Percentiles rank a stretch among this genome's conserved stretches.
phyloP scores from a whole-genome alignment of 2,888 invertebrate species.

The Melanotus villosus region DNA sequence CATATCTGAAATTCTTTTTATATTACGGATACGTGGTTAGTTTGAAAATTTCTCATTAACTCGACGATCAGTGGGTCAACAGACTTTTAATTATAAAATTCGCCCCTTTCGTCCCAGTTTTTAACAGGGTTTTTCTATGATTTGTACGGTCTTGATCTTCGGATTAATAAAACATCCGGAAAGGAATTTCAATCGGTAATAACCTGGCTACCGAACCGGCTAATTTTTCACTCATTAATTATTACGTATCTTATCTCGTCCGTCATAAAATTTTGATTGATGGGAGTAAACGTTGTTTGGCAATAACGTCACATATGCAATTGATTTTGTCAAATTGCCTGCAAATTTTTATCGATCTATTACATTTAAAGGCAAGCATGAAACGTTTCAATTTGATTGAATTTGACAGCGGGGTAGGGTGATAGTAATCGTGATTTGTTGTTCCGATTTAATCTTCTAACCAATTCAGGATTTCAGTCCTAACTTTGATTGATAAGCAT shows the following conservation, averaged over 20 bases:
- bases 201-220: too few relatives aligned
- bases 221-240: slow-evolving; percentile 6
- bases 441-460: slow-evolving; percentile 40
- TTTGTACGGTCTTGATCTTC: background rate
- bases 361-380: slow-evolving; percentile 22
- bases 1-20: slow-evolving; percentile 48
- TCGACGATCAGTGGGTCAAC: slow-evolving; percentile 37
- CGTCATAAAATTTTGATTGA: slow-evolving; percentile 12
- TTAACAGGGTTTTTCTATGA: too few relatives aligned
- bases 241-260: slow-evolving; percentile 19
- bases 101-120: background rate
- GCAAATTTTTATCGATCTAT: slow-evolving; percentile 28
- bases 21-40: slow-evolving; percentile 45
- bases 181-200: background rate
- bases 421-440: slow-evolving; percentile 42
- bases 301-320: slow-evolving; percentile 19
- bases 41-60: slow-evolving; percentile 48
- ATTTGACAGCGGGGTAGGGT: slow-evolving; percentile 37
- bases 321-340: slow-evolving; percentile 39
- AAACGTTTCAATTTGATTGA: slow-evolving; percentile 36
- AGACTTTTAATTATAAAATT: slow-evolving; percentile 39
- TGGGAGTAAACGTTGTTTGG: slow-evolving; percentile 12
- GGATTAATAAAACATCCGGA: background rate
- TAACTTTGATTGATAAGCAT: slow-evolving; percentile 43
- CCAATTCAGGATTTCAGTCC: slow-evolving; percentile 37